These are phyloP conservation scores for Ascaphus truei DNA, from an alignment of 2,113 vertebrate genomes.

Conservation along the genomic window DNA sequence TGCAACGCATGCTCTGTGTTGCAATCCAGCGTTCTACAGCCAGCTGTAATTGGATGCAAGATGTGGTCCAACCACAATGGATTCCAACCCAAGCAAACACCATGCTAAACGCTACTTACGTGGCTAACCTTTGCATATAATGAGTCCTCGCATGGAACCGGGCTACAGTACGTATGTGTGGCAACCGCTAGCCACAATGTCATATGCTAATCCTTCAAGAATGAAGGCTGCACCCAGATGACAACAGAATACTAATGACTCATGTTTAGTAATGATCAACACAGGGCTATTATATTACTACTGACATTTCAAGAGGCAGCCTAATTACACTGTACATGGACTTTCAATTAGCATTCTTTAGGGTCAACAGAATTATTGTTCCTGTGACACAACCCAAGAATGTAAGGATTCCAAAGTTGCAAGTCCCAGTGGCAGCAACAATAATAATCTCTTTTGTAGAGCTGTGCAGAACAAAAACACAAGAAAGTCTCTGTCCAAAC, in stretches of 20 bases:
- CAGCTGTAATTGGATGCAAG: background rate
- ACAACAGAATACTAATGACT: conserved; percentile 8
- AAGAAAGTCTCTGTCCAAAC: no score
- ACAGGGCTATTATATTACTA: background rate
- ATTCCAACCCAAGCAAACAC: background rate
- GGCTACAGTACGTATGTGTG: background rate
- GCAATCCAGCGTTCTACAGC: background rate
- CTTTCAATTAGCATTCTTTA: conserved; percentile 5
- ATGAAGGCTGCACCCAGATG: background rate
- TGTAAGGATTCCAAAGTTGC: no score
- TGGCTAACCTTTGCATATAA: background rate
- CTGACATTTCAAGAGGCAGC: background rate
- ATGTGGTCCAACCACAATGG: background rate
- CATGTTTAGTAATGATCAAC: background rate
- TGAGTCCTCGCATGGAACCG: background rate
- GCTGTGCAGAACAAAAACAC: no score
- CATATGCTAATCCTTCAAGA: conserved; percentile 3
- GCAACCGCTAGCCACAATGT: conserved; percentile 6
- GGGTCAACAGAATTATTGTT: no score
- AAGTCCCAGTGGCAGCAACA: no score
- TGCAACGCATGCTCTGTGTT: background rate
- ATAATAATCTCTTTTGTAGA: no score
- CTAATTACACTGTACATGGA: background rate
- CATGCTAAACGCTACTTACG: background rate
- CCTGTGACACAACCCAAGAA: no score